A percentile compares a stretch with the other conserved stretches of the same genome.
Evolutionary conservation across 2,888 invertebrate genomes (phyloP).

Genomic region (Lottia scabra): DNA sequence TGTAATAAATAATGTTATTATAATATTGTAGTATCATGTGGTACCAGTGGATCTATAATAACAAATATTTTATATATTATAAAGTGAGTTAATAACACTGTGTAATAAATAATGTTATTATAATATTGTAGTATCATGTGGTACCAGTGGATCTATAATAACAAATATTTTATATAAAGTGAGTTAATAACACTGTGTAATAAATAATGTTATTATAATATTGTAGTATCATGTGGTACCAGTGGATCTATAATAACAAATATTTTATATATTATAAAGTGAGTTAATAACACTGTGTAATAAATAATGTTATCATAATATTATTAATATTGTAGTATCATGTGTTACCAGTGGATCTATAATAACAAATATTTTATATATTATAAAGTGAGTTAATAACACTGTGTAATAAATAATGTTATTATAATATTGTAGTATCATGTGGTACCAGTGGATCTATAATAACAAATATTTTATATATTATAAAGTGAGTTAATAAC

Average conservation of each 20-base stretch:
- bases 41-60: neutral
- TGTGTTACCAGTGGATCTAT: neutral
- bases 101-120: neutral
- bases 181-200: neutral
- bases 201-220: neutral
- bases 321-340: too few species aligned
- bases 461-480: conserved; percentile 25
- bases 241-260: too few species aligned
- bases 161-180: neutral
- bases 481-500: neutral
- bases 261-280: too few species aligned
- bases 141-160: neutral
- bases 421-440: neutral
- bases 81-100: neutral
- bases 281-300: too few species aligned
- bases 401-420: neutral
- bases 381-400: neutral
- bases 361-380: conserved; percentile 21
- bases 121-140: too few species aligned
- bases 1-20: neutral
- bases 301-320: too few species aligned
- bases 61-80: neutral
- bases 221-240: too few species aligned
- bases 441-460: conserved; percentile 54
- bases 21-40: too few species aligned